Percentiles rank a stretch among this genome's conserved stretches.
These are phyloP conservation scores for Shargacucullia verbasci DNA, from an alignment of 2,888 invertebrate species.

Conservation along the genomic window DNA sequence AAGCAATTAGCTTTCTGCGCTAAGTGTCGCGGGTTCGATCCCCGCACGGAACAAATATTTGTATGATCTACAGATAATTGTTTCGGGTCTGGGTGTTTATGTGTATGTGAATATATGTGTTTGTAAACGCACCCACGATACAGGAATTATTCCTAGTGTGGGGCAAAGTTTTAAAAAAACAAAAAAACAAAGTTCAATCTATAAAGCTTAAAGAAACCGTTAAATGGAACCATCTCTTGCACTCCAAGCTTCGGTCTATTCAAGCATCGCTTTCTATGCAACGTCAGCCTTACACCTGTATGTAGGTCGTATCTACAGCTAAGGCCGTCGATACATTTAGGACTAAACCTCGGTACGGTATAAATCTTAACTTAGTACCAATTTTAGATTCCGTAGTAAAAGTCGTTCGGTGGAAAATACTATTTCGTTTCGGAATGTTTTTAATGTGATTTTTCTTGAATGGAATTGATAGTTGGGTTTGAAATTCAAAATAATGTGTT, in stretches of 20 bases:
- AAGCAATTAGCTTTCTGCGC: no score
- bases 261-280: constrained; percentile 17
- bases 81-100: no score
- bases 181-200: neutral
- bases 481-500: neutral
- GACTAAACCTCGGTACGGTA: constrained; percentile 58
- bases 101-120: neutral
- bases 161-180: no score
- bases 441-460: constrained; percentile 17
- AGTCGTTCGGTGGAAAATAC: constrained; percentile 44
- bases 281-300: constrained; percentile 26
- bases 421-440: constrained; percentile 30
- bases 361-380: constrained; percentile 62
- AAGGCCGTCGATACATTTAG: constrained; percentile 62
- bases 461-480: neutral
- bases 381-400: constrained; percentile 56
- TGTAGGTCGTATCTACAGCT: constrained; percentile 47
- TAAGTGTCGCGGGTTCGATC: no score
- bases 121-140: no score
- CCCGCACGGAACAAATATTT: no score
- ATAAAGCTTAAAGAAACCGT: neutral
- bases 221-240: neutral
- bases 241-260: neutral
- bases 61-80: no score
- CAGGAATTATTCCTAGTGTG: no score